Percentiles rank a stretch among this genome's conserved stretches.
These are phyloP conservation scores for Cephus pygmeus DNA, from an alignment of 2,888 invertebrate genomes.

Conservation along the genomic window DNA sequence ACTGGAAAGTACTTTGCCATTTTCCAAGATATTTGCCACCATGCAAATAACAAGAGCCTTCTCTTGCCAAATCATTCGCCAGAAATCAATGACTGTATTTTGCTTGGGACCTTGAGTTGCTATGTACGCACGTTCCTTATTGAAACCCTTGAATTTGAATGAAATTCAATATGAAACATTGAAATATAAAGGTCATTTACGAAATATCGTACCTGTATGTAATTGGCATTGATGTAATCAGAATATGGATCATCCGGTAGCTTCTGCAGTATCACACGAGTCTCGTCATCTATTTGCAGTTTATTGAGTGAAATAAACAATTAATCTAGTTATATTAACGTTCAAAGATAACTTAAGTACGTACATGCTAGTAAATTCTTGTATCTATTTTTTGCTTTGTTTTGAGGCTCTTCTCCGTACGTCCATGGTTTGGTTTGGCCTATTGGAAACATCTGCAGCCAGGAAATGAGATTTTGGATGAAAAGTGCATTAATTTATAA, in stretches of 20 bases:
- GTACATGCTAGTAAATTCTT: slow-evolving; percentile 67
- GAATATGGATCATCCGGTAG: slow-evolving; percentile 61
- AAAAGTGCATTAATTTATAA: neutral
- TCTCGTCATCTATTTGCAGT: slow-evolving; percentile 63
- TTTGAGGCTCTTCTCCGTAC: slow-evolving; percentile 61
- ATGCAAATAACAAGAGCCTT: slow-evolving; percentile 67
- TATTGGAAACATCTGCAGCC: slow-evolving; percentile 59
- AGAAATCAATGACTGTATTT: slow-evolving; percentile 64
- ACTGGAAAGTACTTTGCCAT: slow-evolving; percentile 58
- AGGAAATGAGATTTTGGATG: neutral
- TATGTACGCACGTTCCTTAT: slow-evolving; percentile 51
- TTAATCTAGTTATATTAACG: neutral
- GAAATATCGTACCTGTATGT: slow-evolving; percentile 62
- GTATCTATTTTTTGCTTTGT: slow-evolving; percentile 67
- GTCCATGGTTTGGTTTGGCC: slow-evolving; percentile 62
- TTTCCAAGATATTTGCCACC: slow-evolving; percentile 67
- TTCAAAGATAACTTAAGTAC: slow-evolving; percentile 32
- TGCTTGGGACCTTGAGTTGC: slow-evolving; percentile 62
- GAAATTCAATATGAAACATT: slow-evolving; percentile 3
- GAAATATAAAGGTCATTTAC: neutral
- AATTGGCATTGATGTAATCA: slow-evolving; percentile 70
- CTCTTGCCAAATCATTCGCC: slow-evolving; percentile 69
- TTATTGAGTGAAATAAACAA: slow-evolving; percentile 9
- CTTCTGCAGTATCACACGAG: slow-evolving; percentile 65
- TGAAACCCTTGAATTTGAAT: slow-evolving; percentile 34